Evolutionary conservation across 2,113 vertebrate genomes (phyloP).

Genomic region (Melierax canorus): DNA sequence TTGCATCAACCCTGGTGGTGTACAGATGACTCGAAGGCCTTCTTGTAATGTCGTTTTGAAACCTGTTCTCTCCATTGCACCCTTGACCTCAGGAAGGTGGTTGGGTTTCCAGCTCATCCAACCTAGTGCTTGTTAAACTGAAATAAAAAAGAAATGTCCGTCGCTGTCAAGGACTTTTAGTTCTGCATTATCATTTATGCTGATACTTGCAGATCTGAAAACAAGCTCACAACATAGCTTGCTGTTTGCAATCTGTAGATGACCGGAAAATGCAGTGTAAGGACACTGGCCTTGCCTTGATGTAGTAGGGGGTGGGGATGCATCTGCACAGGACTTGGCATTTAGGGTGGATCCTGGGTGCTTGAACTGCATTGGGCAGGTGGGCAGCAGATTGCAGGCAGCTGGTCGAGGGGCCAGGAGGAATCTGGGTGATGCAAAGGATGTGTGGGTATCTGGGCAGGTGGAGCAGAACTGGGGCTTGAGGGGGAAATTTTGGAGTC

Average conservation of each 20-base stretch:
- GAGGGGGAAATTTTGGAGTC: background rate
- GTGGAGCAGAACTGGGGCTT: background rate
- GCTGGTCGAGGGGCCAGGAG: background rate
- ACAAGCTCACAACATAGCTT: background rate
- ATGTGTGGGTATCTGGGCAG: background rate
- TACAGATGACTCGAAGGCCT: rapidly evolving
- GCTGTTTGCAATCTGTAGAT: conserved; percentile 9
- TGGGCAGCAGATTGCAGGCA: background rate
- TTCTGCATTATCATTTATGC: conserved; percentile 56
- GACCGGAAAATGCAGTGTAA: background rate
- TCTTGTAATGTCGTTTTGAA: background rate
- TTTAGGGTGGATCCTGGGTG: background rate
- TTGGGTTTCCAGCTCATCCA: background rate
- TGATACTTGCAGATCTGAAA: conserved; percentile 50
- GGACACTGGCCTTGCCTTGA: background rate
- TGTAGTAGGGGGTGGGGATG: background rate
- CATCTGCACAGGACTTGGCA: background rate
- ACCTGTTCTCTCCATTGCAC: background rate
- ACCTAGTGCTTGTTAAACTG: background rate
- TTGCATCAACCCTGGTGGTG: background rate
- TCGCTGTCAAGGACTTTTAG: conserved; percentile 33
- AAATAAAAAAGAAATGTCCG: background rate
- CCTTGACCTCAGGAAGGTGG: background rate
- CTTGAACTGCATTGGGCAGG: background rate
- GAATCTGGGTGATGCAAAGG: background rate